These are phyloP conservation scores for Centrocercus urophasianus DNA, from an alignment of 2,113 vertebrate species.

Conservation along the genomic window DNA sequence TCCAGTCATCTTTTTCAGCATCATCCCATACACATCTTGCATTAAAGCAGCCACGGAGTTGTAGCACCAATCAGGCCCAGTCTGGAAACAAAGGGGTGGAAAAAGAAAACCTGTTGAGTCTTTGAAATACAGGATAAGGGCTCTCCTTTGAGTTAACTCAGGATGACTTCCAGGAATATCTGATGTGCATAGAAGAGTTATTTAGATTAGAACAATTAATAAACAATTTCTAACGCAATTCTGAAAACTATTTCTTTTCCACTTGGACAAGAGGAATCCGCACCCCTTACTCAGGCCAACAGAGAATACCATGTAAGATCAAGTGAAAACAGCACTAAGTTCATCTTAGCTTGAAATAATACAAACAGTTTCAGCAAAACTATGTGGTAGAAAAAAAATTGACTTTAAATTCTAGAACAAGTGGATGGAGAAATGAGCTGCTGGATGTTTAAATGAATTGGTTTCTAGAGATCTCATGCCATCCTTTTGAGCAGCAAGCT, in stretches of 20 bases:
- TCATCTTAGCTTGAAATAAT: background rate
- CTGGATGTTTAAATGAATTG: background rate
- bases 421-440: conserved; percentile 3
- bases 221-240: background rate
- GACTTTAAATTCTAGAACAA: background rate
- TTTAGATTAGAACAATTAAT: background rate
- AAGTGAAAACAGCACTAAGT: background rate
- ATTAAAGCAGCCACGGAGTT: background rate
- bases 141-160: background rate
- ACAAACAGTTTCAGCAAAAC: conserved; percentile 1
- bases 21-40: background rate
- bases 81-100: background rate
- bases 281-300: background rate
- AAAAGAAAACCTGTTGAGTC: background rate
- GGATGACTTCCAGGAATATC: background rate
- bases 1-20: background rate
- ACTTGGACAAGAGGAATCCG: background rate
- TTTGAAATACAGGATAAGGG: background rate
- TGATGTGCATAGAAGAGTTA: background rate
- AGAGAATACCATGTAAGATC: background rate
- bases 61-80: background rate
- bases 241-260: background rate
- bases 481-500: background rate
- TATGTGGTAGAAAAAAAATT: background rate
- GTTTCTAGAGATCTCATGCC: background rate